Evolutionary conservation across 2,113 vertebrate species (phyloP).

Genomic region (Zosterops japonicus): DNA sequence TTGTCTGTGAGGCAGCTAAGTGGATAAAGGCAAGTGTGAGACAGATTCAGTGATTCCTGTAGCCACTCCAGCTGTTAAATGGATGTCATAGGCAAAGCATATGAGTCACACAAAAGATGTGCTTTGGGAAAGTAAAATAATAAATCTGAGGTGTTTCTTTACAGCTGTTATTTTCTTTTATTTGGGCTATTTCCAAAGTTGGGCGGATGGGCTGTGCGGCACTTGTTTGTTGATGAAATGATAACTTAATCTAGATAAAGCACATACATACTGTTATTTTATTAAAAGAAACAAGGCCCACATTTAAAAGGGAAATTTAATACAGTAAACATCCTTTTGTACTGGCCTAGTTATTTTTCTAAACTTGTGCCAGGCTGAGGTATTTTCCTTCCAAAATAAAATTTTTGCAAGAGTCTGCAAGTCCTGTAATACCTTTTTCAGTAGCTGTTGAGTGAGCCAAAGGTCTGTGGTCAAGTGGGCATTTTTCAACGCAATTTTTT

Average conservation of each 20-base stretch:
- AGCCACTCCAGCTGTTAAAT: not conserved
- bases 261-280: slow-evolving; percentile 16
- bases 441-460: not conserved
- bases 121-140: not conserved
- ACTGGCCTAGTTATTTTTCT: slow-evolving; percentile 35
- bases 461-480: slow-evolving; percentile 23
- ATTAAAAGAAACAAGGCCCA: slow-evolving; percentile 12
- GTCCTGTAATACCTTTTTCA: slow-evolving; percentile 23
- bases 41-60: not conserved
- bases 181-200: slow-evolving; percentile 5
- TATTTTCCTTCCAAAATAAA: not conserved
- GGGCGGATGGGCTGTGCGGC: not conserved
- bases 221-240: slow-evolving; percentile 24
- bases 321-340: slow-evolving; percentile 43
- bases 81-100: not conserved
- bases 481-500: not conserved
- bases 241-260: slow-evolving; percentile 39
- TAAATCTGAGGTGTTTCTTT: not conserved
- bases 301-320: slow-evolving; percentile 28
- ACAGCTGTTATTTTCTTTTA: not conserved
- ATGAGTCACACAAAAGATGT: not conserved
- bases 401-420: slow-evolving; percentile 41
- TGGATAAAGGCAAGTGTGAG: not conserved
- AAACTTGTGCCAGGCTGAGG: slow-evolving; percentile 22
- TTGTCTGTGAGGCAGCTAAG: not conserved